phyloP scores from a whole-genome alignment of 1,140 invertebrate genomes.

The Venustaconcha ellipsiformis region DNA sequence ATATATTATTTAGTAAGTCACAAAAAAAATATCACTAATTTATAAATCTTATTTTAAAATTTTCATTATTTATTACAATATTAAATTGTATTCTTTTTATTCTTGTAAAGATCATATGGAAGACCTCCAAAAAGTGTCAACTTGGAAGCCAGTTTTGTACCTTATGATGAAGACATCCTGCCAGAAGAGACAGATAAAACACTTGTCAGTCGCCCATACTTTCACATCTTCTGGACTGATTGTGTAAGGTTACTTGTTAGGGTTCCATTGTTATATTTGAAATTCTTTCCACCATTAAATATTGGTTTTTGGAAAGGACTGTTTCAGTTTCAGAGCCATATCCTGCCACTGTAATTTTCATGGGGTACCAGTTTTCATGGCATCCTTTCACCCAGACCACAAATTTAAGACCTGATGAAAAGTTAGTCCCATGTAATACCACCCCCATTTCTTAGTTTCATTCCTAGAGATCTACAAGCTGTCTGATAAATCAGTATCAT shows the following conservation, averaged over 20 bases:
- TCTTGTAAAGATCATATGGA: slow-evolving; percentile 71
- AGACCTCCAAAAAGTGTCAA: slow-evolving; percentile 73
- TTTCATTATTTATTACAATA: not conserved
- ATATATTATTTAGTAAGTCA: not conserved
- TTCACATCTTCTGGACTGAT: slow-evolving; percentile 95
- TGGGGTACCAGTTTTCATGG: no score
- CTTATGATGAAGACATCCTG: slow-evolving; percentile 77
- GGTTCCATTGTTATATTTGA: not conserved
- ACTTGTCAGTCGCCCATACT: slow-evolving; percentile 86
- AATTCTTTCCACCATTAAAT: not conserved
- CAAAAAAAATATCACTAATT: not conserved
- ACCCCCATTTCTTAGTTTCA: no score
- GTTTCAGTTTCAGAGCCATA: no score
- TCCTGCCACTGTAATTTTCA: no score
- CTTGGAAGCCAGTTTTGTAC: slow-evolving; percentile 86
- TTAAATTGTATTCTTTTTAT: slow-evolving; percentile 10
- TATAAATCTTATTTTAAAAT: not conserved
- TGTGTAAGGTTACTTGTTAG: slow-evolving; percentile 71
- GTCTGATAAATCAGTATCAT: no score
- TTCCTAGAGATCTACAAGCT: no score
- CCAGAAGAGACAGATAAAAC: slow-evolving; percentile 78
- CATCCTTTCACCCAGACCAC: no score
- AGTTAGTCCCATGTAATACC: no score
- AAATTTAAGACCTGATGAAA: no score
- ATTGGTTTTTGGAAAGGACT: no score